These are phyloP conservation scores for Ageneiosus marmoratus DNA, from an alignment of 2,113 vertebrate genomes.

Conservation along the genomic window DNA sequence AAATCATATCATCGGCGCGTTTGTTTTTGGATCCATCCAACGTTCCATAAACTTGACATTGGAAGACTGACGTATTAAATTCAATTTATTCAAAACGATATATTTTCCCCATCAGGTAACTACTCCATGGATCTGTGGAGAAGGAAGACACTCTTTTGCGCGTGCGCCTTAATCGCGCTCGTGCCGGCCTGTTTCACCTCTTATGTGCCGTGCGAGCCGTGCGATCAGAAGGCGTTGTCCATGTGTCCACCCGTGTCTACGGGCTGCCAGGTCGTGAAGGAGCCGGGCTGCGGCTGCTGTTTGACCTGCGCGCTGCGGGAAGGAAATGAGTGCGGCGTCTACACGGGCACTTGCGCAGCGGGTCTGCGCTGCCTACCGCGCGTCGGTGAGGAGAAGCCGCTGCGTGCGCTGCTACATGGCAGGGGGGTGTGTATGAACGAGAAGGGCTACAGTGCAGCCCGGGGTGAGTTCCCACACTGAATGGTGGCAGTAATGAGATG, in stretches of 20 bases:
- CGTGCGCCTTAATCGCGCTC: constrained; percentile 75
- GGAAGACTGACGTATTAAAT: neutral
- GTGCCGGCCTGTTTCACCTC: constrained; percentile 74
- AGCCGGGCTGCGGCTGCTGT: constrained; percentile 97
- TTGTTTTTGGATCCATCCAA: neutral
- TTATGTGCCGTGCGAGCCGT: constrained; percentile 92
- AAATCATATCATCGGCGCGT: neutral
- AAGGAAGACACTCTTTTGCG: constrained; percentile 73
- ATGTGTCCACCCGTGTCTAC: constrained; percentile 85
- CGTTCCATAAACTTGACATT: neutral
- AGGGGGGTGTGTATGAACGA: constrained; percentile 89
- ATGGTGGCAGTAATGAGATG: neutral
- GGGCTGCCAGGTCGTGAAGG: constrained; percentile 91
- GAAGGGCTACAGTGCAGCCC: constrained; percentile 82
- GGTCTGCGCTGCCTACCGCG: constrained; percentile 92
- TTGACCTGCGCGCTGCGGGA: constrained; percentile 92
- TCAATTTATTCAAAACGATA: neutral
- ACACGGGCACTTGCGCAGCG: constrained; percentile 90
- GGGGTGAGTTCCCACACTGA: constrained; percentile 65
- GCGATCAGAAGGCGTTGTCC: constrained; percentile 87
- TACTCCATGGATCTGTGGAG: neutral
- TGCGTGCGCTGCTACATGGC: constrained; percentile 94
- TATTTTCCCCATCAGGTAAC: neutral
- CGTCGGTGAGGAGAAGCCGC: constrained; percentile 92
- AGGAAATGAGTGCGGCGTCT: constrained; percentile 91